Conservation (phyloP, 2,113 vertebrate species). For the Pseudopipra pipra region DNA sequence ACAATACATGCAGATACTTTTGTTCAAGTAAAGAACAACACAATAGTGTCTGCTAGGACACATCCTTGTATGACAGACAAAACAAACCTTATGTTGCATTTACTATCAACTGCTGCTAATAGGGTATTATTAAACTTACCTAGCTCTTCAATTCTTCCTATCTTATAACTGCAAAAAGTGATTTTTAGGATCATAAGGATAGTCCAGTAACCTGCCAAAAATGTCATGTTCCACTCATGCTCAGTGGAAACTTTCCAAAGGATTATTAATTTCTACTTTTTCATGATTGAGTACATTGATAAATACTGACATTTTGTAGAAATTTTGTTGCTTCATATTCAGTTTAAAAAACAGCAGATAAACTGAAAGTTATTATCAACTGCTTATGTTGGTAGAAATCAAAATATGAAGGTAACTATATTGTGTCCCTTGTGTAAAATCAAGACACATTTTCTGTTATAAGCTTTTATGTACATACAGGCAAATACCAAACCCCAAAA, state of each 20-base stretch:
- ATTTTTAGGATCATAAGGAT: constrained; percentile 72
- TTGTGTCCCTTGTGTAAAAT: constrained; percentile 59
- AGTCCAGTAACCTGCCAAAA: constrained; percentile 68
- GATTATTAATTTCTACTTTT: constrained; percentile 23
- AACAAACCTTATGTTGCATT: constrained; percentile 84
- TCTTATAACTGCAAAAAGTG: constrained; percentile 71
- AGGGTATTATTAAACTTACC: constrained; percentile 77
- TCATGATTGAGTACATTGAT: constrained; percentile 40
- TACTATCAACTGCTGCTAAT: constrained; percentile 83
- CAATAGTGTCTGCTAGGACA: constrained; percentile 72
- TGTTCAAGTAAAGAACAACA: constrained; percentile 70
- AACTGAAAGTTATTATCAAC: constrained; percentile 42
- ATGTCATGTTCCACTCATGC: constrained; percentile 33
- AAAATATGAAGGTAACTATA: constrained; percentile 27
- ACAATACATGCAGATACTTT: constrained; percentile 71
- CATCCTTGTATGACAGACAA: constrained; percentile 80
- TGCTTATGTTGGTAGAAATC: constrained; percentile 39
- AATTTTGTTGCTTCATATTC: neutral
- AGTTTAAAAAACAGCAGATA: neutral
- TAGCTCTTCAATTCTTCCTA: constrained; percentile 77
- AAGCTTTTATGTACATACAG: constrained; percentile 75
- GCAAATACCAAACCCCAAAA: constrained; percentile 49
- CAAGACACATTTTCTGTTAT: constrained; percentile 65
- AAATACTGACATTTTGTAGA: constrained; percentile 44
- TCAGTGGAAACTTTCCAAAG: constrained; percentile 37